phyloP scores from a whole-genome alignment of 2,113 vertebrate genomes.

The Ciconia boyciana region DNA sequence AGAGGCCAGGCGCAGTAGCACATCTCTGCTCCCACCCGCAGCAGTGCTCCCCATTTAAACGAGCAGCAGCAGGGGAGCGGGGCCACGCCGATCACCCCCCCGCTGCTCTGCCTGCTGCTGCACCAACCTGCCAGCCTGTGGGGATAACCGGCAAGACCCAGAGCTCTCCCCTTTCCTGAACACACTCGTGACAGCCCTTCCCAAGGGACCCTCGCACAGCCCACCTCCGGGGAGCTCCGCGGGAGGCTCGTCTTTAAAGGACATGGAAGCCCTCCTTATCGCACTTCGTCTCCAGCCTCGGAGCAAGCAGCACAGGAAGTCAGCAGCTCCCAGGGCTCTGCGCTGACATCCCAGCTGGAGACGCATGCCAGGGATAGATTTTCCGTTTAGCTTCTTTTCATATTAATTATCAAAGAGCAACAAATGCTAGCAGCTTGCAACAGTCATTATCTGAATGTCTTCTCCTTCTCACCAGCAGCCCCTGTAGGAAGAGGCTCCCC shows the following conservation, averaged over 20 bases:
- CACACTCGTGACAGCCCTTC: background rate
- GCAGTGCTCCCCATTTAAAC: fast-evolving
- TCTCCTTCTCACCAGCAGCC: background rate
- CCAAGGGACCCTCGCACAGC: background rate
- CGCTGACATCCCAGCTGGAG: background rate
- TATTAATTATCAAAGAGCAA: slow-evolving; percentile 48
- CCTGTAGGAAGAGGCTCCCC: background rate
- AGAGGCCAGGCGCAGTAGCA: background rate
- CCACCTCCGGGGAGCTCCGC: background rate
- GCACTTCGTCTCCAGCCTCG: background rate
- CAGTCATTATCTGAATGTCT: background rate
- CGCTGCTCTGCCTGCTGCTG: background rate
- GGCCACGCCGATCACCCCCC: background rate
- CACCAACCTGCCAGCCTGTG: background rate
- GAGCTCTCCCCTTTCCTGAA: background rate
- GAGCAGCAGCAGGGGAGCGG: background rate
- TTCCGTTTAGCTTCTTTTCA: slow-evolving; percentile 18
- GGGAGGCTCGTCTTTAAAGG: background rate
- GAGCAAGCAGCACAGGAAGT: background rate
- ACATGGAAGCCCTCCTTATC: fast-evolving
- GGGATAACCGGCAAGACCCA: background rate
- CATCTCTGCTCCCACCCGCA: background rate
- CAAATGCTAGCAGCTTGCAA: slow-evolving; percentile 2
- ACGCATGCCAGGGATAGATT: background rate
- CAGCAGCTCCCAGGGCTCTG: background rate